Percentiles rank a stretch among this genome's conserved stretches.
phyloP scores from a whole-genome alignment of 53 echinoderm and acorn worm genomes.

The Paelopatides confundens region DNA sequence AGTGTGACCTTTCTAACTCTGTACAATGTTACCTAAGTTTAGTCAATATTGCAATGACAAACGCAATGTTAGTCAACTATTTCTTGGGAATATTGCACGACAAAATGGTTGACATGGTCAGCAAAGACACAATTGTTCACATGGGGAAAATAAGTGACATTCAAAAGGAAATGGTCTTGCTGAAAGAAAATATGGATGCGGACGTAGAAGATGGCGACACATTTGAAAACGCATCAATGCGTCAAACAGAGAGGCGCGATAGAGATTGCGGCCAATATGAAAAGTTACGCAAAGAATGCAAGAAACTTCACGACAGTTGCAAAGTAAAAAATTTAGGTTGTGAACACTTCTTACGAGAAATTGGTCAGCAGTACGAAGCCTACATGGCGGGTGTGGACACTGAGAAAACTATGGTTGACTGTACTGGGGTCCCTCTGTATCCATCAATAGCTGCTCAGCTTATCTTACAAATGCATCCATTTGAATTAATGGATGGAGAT shows the following conservation, averaged over 20 bases:
- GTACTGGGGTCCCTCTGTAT: background rate
- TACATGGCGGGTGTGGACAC: background rate
- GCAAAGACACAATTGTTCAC: background rate
- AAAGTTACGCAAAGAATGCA: background rate
- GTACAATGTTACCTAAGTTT: background rate
- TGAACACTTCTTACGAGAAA: constrained; percentile 8
- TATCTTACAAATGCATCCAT: background rate
- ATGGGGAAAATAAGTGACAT: background rate
- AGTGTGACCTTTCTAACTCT: background rate
- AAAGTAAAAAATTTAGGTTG: background rate
- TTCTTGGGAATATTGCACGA: background rate
- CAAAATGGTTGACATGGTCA: background rate
- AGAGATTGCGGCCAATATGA: background rate
- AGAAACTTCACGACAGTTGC: background rate
- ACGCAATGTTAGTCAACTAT: background rate
- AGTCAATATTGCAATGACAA: background rate
- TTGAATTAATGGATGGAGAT: constrained; percentile 28
- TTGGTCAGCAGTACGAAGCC: constrained; percentile 5
- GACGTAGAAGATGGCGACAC: too few species aligned
- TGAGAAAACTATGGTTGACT: too few species aligned
- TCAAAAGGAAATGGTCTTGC: background rate
- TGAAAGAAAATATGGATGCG: background rate
- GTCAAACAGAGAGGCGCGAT: background rate
- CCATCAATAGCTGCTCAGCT: background rate
- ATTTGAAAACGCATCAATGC: too few species aligned